Evolutionary conservation across 2,113 vertebrate species (phyloP), one percentile per base, ranked within the genome.

Genomic region (Dasyornis broadbenti): DNA sequence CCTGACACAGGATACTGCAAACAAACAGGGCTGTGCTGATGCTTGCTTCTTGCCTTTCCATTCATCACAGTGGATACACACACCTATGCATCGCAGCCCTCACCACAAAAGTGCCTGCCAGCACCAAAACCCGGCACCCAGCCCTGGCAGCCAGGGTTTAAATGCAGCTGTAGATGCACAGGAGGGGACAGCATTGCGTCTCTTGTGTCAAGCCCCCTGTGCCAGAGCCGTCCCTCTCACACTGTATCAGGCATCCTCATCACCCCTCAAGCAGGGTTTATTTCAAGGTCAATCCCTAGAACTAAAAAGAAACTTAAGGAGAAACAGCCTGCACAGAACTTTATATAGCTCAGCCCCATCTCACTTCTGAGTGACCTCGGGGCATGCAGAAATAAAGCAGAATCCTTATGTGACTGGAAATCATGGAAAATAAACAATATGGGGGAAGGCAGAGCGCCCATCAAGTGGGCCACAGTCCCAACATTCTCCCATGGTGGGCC

Each of bases 311-410:
- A 91, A 70, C 50, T 66, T 57, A 39, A 59, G 37, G 53, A 96
- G 84, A 61, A 88, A 85, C 39, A 94, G 92, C 53, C 35, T 85
- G 89, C 65, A 54, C 12, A 19, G 52, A 66, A 66, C 39, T 95
- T 97, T 96, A 92, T 94, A 95, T 63, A 94, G 75, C 60, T 66
- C 61, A 87, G 49, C 54, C 66, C 59, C 0, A 0, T 42, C 70
- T 86, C 56, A 37, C 86, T 88, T 39, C 42, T 72, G 50, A 82
- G 54, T 0, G 9, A 93, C 93, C 92, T 80, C 15, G 0, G 88
- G 82, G 56, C n/a, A 18, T 35, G 87, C 45, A 59, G 95, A 95
- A 94, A 92, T 75, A 88, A 93, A 88, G 87, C 83, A 89, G 31
- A 89, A 54, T 59, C 13, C 57, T 87, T 76, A 76, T 6, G 37